Conservation (phyloP, 1,140 invertebrate species). For the Doryteuthis pealeii region DNA sequence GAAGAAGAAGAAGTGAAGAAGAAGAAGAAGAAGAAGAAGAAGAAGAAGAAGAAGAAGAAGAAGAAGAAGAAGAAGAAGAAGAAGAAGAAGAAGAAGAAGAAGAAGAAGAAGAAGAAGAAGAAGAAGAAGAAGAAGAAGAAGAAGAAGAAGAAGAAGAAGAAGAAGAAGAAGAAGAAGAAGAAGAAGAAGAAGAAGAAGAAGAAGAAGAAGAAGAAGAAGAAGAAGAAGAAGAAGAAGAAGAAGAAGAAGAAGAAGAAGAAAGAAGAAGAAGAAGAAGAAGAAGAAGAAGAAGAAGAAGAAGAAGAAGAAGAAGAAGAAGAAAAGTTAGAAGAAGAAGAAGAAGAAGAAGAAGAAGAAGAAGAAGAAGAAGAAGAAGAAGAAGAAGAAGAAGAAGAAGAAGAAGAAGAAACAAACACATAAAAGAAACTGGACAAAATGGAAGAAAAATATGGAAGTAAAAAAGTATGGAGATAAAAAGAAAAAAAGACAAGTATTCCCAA, state of each 20-base stretch:
- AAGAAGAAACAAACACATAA: too few species aligned
- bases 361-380: slow-evolving; percentile 10
- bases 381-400: slow-evolving; percentile 2
- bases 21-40: background rate
- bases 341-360: slow-evolving; percentile 8
- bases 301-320: background rate
- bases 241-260: background rate
- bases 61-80: slow-evolving; percentile 9
- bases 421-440: too few species aligned
- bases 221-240: background rate
- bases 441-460: too few species aligned
- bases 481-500: background rate
- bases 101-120: slow-evolving; percentile 7
- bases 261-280: slow-evolving; percentile 4
- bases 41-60: background rate
- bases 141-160: background rate
- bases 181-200: slow-evolving; percentile 5
- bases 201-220: slow-evolving; percentile 8
- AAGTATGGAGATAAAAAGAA: background rate
- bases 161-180: background rate
- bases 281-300: background rate
- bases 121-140: background rate
- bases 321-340: too few species aligned
- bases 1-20: background rate
- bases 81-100: slow-evolving; percentile 10